A percentile compares a stretch with the other conserved stretches of the same genome.
Conservation (phyloP, 2,113 vertebrate species). For the Gnathonemus longibarbis region DNA sequence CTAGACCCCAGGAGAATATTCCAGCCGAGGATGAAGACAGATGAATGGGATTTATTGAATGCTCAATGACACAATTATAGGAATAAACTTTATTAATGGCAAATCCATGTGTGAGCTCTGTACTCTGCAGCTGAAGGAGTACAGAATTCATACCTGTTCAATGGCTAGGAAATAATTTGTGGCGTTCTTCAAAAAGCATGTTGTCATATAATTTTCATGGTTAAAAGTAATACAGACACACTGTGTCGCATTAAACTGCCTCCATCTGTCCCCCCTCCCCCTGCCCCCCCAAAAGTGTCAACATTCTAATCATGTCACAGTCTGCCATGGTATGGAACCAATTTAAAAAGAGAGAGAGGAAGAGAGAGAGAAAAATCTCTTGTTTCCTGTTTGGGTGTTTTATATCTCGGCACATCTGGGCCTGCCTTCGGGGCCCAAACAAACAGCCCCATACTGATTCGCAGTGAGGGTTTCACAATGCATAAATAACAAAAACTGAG, state of each 20-base stretch:
- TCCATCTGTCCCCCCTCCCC: background rate
- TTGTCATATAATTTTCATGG: conserved; percentile 1
- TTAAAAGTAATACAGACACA: background rate
- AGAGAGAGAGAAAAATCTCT: conserved; percentile 33
- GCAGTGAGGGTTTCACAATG: conserved; percentile 20
- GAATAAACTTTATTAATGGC: conserved; percentile 52
- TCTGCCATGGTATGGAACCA: conserved; percentile 58
- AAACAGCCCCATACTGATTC: conserved; percentile 37
- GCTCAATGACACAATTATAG: conserved; percentile 41
- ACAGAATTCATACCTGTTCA: background rate
- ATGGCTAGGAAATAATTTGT: background rate
- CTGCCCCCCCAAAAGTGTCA: conserved; percentile 3
- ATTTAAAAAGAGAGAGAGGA: conserved; percentile 38
- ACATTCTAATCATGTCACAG: conserved; percentile 52
- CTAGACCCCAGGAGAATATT: conserved; percentile 63
- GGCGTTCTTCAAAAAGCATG: background rate
- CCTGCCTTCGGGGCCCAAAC: conserved; percentile 43
- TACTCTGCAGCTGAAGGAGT: background rate
- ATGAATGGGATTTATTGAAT: conserved; percentile 49
- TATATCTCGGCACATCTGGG: conserved; percentile 46
- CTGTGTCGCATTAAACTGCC: background rate
- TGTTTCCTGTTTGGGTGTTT: conserved; percentile 49
- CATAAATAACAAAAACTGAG: conserved; percentile 44
- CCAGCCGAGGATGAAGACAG: conserved; percentile 54
- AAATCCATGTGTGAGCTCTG: conserved; percentile 48